Evolutionary conservation across 2,888 invertebrate genomes (phyloP).

Genomic region (Megalurothrips usitatus): DNA sequence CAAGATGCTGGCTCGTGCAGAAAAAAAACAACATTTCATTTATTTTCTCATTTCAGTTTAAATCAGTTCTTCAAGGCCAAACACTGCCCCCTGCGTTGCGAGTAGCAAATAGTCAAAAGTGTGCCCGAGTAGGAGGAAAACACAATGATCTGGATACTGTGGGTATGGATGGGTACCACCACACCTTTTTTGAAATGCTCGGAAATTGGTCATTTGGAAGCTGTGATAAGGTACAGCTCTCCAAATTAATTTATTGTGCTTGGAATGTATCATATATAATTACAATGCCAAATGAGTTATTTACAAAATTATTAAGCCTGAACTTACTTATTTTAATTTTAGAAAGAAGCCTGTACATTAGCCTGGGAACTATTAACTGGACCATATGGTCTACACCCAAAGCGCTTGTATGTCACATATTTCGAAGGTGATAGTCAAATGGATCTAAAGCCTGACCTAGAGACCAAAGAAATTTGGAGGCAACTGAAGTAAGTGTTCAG

Average conservation of each 20-base stretch:
- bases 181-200: slow-evolving; percentile 98
- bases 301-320: too few relatives aligned
- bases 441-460: slow-evolving; percentile 68
- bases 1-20: too few relatives aligned
- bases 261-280: too few relatives aligned
- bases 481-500: slow-evolving; percentile 59
- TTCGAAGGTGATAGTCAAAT: slow-evolving; percentile 73
- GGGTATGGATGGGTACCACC: slow-evolving; percentile 86
- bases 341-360: slow-evolving; percentile 85
- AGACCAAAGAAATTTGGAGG: slow-evolving; percentile 78
- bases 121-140: slow-evolving; percentile 90
- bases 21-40: slow-evolving; percentile 18
- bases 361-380: slow-evolving; percentile 82
- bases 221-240: slow-evolving; percentile 74
- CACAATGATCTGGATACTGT: slow-evolving; percentile 90
- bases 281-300: too few relatives aligned
- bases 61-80: slow-evolving; percentile 78
- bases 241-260: background rate
- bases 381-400: slow-evolving; percentile 68
- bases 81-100: slow-evolving; percentile 58
- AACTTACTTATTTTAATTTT: slow-evolving; percentile 36
- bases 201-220: slow-evolving; percentile 97
- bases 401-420: slow-evolving; percentile 82
- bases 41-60: slow-evolving; percentile 63
- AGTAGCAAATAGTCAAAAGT: slow-evolving; percentile 89